phyloP scores from a whole-genome alignment of 1,140 invertebrate species.

The Dreissena polymorpha region DNA sequence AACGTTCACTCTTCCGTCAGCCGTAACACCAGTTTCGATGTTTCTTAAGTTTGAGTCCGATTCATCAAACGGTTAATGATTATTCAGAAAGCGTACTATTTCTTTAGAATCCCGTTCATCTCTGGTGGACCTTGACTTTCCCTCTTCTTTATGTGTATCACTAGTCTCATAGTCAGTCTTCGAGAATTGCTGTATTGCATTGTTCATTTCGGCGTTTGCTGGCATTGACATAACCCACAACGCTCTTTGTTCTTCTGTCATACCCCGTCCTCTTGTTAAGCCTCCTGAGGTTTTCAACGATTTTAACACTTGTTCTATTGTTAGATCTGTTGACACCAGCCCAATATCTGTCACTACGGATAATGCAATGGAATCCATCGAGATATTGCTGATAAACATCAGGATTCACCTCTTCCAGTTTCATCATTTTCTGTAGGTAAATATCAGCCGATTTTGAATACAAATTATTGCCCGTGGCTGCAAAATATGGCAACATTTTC shows the following conservation, averaged over 20 bases:
- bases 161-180: conserved; percentile 12
- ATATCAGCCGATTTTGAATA: conserved; percentile 78
- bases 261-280: conserved; percentile 24
- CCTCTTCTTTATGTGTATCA: conserved; percentile 47
- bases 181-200: conserved; percentile 21
- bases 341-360: conserved; percentile 75
- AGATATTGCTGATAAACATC: background rate
- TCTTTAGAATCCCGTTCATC: conserved; percentile 37
- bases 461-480: conserved; percentile 78
- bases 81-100: background rate
- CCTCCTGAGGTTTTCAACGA: conserved; percentile 45
- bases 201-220: conserved; percentile 9
- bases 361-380: conserved; percentile 50
- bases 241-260: conserved; percentile 26
- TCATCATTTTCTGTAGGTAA: conserved; percentile 45
- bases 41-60: conserved; percentile 30
- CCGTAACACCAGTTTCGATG: conserved; percentile 51
- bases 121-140: conserved; percentile 2
- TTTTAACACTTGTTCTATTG: conserved; percentile 46
- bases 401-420: conserved; percentile 16
- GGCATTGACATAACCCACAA: conserved; percentile 35
- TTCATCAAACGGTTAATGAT: conserved; percentile 2
- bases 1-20: conserved; percentile 41
- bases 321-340: conserved; percentile 72
- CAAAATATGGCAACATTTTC: conserved; percentile 79